Evolutionary conservation across 2,113 vertebrate species (phyloP), one percentile per base, ranked within the genome.

Genomic region (Syngnathoides biaculeatus): DNA sequence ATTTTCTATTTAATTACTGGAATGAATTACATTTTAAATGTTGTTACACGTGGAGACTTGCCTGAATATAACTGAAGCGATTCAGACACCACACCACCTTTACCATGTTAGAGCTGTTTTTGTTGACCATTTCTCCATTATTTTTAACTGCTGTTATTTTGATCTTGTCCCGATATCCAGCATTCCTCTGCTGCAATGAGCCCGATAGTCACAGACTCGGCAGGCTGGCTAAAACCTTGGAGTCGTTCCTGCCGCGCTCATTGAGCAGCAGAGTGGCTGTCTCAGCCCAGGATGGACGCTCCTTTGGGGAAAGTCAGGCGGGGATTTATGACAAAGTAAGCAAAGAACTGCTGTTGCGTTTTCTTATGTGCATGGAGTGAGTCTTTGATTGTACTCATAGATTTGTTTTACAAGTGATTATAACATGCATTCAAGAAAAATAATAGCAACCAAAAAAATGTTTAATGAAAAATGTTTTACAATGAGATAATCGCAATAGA

Each of bases 161-260:
- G 35, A n/a, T 39, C 40, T n/a, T 60, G 20, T 17, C 14, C 26
- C 27, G 24, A 22, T 53, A 22, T 80, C 74, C 88, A 98, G 96
- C 90, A 64, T 78, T 83, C 40, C 89, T 98, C 74, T 94, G 93
- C 40, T 96, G 94, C 87, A 98, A 98, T 48, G 97, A 98, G 68
- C 90, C 90, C 40, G 92, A 98, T 78, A 78, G 64, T 69, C 86
- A 90, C 85, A 94, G 95, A 81, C 94, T 86, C 17, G 68, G 81
- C 39, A 86, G 91, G 90, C 84, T 92, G 52, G 75, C 86, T 67
- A 90, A 93, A 86, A 97, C 96, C 0, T 87, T 98, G 68, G 94
- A 95, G 85, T 98, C 95, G 48, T 99, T 95, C 82, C 89, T 98
- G 75, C 95, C 96, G 13, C 65, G 69, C 15, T 72, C 90, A 60